Percentiles rank a stretch among this genome's conserved stretches.
phyloP scores from a whole-genome alignment of 2,797 vertebrate species.

The Echeneis naucrates region DNA sequence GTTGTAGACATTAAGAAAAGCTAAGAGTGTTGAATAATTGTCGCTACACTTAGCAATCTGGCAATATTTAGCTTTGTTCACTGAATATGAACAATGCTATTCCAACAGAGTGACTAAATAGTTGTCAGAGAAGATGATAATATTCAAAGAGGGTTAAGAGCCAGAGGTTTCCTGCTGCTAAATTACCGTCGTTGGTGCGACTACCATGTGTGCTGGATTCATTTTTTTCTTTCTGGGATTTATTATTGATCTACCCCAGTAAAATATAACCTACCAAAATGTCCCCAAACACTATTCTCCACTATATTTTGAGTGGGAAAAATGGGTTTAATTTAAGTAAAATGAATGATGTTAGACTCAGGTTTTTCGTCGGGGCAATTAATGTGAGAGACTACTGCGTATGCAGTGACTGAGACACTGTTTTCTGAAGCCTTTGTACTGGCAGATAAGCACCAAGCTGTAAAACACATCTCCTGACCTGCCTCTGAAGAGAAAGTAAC shows the following conservation, averaged over 20 bases:
- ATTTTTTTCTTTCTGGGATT: slow-evolving; percentile 49
- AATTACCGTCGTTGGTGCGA: slow-evolving; percentile 59
- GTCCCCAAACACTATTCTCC: slow-evolving; percentile 17
- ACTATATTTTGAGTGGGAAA: neutral
- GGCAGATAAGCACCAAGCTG: slow-evolving; percentile 10
- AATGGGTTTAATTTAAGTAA: slow-evolving; percentile 42
- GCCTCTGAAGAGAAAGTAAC: slow-evolving; percentile 18
- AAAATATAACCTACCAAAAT: slow-evolving; percentile 44
- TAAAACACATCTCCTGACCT: slow-evolving; percentile 15
- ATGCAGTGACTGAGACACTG: slow-evolving; percentile 11
- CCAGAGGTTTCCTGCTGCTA: slow-evolving; percentile 34
- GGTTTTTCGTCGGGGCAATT: slow-evolving; percentile 31
- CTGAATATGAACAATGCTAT: slow-evolving; percentile 39
- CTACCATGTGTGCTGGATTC: slow-evolving; percentile 54
- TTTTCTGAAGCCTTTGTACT: slow-evolving; percentile 28
- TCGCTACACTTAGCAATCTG: slow-evolving; percentile 4
- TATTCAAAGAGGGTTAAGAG: slow-evolving; percentile 50
- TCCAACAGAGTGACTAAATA: slow-evolving; percentile 34
- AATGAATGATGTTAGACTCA: slow-evolving; percentile 42
- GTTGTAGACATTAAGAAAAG: slow-evolving; percentile 21
- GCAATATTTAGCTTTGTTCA: slow-evolving; percentile 26
- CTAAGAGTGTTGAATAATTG: slow-evolving; percentile 16
- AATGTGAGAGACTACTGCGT: slow-evolving; percentile 21
- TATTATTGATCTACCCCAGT: slow-evolving; percentile 51
- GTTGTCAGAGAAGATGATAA: slow-evolving; percentile 43